Conservation (phyloP, 2,113 vertebrate species). For the Megaleporinus macrocephalus region DNA sequence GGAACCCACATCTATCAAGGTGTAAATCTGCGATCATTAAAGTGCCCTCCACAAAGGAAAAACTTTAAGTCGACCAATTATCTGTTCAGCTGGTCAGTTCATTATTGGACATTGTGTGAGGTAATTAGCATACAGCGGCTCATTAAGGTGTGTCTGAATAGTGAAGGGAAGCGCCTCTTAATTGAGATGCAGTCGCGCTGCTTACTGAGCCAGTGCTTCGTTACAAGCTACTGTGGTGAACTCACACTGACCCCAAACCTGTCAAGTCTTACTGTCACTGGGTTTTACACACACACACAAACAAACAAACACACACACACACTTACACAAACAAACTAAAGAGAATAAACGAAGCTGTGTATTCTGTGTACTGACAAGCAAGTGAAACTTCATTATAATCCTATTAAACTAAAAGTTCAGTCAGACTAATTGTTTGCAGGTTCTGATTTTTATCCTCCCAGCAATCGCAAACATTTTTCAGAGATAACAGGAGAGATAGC, state of each 20-base stretch:
- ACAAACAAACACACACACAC: slow-evolving; percentile 7
- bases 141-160: slow-evolving; percentile 53
- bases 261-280: slow-evolving; percentile 1
- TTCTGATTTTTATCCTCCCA: too few relatives aligned
- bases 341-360: neutral
- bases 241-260: neutral
- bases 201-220: neutral
- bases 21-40: neutral
- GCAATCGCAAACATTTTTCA: too few relatives aligned
- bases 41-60: neutral
- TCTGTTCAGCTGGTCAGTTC: slow-evolving; percentile 52
- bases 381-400: neutral
- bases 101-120: slow-evolving; percentile 55
- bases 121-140: slow-evolving; percentile 63
- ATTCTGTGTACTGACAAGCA: neutral
- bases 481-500: too few relatives aligned
- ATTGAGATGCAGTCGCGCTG: neutral
- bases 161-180: neutral
- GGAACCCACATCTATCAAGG: neutral
- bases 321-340: slow-evolving; percentile 15
- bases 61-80: slow-evolving; percentile 44
- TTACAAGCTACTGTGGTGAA: slow-evolving; percentile 10
- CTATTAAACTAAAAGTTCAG: neutral
- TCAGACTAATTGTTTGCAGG: too few relatives aligned
- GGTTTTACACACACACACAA: slow-evolving; percentile 11